Base-by-base conservation (phyloP, 2,888 invertebrate genomes). In the Chrysopilus asiliformis region DNA sequence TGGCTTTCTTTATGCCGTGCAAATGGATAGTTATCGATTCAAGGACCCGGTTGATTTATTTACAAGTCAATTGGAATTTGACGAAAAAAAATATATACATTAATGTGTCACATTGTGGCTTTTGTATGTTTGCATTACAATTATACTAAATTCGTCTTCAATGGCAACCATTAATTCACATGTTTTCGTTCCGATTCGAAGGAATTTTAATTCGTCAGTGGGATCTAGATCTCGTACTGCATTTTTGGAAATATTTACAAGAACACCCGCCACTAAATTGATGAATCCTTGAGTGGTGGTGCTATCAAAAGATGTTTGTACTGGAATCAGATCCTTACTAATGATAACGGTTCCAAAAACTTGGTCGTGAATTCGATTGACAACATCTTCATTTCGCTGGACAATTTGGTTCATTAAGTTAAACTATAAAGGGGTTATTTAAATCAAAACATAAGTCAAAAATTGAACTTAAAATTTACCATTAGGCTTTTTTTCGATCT, bases 131-230 rank as follows among this genome's bases (percentile, higher is more conserved):
- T 58, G 57, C 34, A 54, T 43, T 6, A 57, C 58, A n/a, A 57
- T 51, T 30, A 60, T 50, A 4, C 56, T 60, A 40, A 60, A 60
- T 3, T 53, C 47, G 1, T 51, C 46, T 36, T 60, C 54, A 1
- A 57, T 53, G 1, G 56, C 57, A 17, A 61, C 48, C 8, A 60
- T 46, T 41, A 53, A 57, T 40, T 60, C 60, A 22, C 46, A 48
- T 39, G 58, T 59, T 28, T 52, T 50, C 7, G 61, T 58, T n/a
- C 40, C 49, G n/a, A 60, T 50, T 4, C 61, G 49, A 28, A 61
- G 38, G 42, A 52, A 60, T 25, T 42, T 45, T 8, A 60, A 47
- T 34, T 56, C 50, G 39, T 60, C 58, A 10, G 50, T 45, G 19
- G 55, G 46, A 39, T 60, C 59, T 13, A 60, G 34, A 41, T 60